These are phyloP conservation scores for Enteromius viviparus DNA, from an alignment of 2,797 vertebrate genomes.

Conservation along the genomic window DNA sequence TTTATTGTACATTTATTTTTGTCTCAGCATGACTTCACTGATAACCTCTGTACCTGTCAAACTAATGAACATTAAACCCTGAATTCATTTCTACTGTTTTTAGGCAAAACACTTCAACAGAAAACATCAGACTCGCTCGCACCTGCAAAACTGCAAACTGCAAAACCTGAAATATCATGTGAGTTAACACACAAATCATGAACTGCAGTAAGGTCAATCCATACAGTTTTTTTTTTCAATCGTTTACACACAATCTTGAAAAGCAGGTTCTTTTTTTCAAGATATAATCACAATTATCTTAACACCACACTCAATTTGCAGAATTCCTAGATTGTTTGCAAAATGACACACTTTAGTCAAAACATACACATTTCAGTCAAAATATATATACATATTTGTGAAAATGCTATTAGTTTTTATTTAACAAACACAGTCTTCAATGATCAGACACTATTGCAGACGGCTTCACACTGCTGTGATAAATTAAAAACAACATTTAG, in stretches of 20 bases:
- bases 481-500: not conserved
- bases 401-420: not conserved
- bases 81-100: conserved; percentile 9
- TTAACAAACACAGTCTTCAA: not conserved
- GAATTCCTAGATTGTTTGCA: not conserved
- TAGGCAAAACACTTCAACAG: not conserved
- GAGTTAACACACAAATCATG: not conserved
- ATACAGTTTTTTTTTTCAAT: no score
- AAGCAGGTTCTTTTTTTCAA: no score
- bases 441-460: not conserved
- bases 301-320: not conserved
- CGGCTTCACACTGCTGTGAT: not conserved
- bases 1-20: conserved; percentile 8
- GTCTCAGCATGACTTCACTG: not conserved
- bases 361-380: no score
- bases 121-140: not conserved
- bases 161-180: not conserved
- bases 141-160: not conserved
- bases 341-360: not conserved
- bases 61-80: not conserved
- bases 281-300: not conserved
- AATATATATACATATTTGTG: not conserved
- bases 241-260: no score
- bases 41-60: conserved; percentile 16
- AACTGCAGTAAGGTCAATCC: not conserved